Base-by-base conservation (phyloP, 1,140 invertebrate species). In the Tetranychus cinnabarinus region DNA sequence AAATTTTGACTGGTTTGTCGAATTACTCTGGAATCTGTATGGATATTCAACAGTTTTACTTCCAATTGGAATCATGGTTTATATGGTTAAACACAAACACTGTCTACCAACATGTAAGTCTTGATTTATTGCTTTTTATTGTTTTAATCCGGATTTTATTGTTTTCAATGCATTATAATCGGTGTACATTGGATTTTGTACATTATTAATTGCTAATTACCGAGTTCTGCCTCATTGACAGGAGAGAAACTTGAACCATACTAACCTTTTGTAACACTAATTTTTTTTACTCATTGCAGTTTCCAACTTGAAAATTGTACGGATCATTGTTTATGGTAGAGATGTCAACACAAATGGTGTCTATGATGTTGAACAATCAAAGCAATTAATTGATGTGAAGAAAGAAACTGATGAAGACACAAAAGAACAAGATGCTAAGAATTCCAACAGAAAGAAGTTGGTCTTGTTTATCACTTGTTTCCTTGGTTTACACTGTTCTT, bases 1-100 rank as follows among this genome's bases (percentile, higher is more conserved):
- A n/a, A 33, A 52, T 52, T 52, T 52, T 52, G 50, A 7, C 23
- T 92, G 88, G 88, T 67, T 88, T 7, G 75, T 88, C 64, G 77
- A 82, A 65, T 75, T 72, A 70, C 6, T 66, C 0, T 59, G 85
- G 23, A 96, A 93, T 72, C 75, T 88, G 52, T 76, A 88, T 45
- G 87, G 88, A n/a, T 96, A 96, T 74, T 79, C 80, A 3, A 87
- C 86, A 36, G 77, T 95, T 63, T 78, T 93, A 70, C 71, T 93
- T 58, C 90, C 90, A 10, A 87, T 85, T 48, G 85, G 80, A 69
- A 70, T 93, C 13, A 77, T 92, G 54, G 85, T 86, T 68, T 83
- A 83, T 72, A 90, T 90, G 74, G 77, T 90, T 7, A 78, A 81
- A 56, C 79, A 79, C 66, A 82, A 77, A 23, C 84, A 85, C 66